Conservation (phyloP, 2,113 vertebrate genomes). For the Sciurus niger region DNA sequence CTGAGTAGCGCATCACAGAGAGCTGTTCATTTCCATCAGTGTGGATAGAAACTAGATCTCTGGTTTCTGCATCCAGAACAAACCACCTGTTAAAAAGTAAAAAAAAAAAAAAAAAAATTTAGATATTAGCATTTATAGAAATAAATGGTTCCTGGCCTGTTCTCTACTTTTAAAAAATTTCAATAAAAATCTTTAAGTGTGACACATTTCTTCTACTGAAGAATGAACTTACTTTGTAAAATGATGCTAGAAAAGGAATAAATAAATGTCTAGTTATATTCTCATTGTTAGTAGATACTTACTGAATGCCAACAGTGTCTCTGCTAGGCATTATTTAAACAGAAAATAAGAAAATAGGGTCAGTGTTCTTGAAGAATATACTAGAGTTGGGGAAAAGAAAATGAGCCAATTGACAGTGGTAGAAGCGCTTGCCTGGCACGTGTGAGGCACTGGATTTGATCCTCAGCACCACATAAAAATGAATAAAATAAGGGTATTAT, state of each 20-base stretch:
- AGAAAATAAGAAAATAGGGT: constrained; percentile 41
- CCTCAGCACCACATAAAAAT: too few species aligned
- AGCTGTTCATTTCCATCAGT: constrained; percentile 99
- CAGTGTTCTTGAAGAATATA: constrained; percentile 38
- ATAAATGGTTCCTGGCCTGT: neutral
- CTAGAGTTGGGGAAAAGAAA: neutral
- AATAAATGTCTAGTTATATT: neutral
- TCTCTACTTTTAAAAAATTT: neutral
- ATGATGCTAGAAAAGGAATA: neutral
- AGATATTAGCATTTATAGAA: constrained; percentile 34
- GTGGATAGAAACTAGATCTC: constrained; percentile 97
- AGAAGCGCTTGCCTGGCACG: too few species aligned
- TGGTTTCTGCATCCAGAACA: constrained; percentile 96
- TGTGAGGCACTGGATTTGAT: too few species aligned
- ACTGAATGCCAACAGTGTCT: neutral
- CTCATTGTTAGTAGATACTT: constrained; percentile 34
- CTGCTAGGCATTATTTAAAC: neutral
- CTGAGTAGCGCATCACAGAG: constrained; percentile 97
- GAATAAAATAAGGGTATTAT: too few species aligned
- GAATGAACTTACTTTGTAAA: constrained; percentile 55
- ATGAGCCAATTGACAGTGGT: neutral
- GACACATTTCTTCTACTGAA: constrained; percentile 50
- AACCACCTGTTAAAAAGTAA: constrained; percentile 94
- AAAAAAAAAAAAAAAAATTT: constrained; percentile 63
- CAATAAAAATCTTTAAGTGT: constrained; percentile 15